These are phyloP conservation scores for Trachelus troglodyta DNA, from an alignment of 2,888 invertebrate species.

Conservation along the genomic window DNA sequence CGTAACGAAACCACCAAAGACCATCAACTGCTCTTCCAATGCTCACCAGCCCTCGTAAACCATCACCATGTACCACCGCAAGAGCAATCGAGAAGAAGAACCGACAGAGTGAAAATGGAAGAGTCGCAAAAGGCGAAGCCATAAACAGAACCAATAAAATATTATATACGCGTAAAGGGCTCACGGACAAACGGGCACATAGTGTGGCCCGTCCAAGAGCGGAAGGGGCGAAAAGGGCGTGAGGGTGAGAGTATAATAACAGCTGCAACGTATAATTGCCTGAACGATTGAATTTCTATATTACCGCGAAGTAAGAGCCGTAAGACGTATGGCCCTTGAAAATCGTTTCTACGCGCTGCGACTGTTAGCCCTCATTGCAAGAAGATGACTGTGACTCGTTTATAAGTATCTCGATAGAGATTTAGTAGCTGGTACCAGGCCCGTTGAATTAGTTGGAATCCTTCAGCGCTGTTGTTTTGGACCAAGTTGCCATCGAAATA, in stretches of 20 bases:
- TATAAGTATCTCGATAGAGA: background rate
- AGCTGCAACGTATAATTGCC: slow-evolving; percentile 62
- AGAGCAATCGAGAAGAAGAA: background rate
- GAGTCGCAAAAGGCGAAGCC: slow-evolving; percentile 37
- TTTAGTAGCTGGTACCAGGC: background rate
- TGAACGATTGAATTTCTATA: slow-evolving; percentile 65
- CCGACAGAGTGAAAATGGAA: background rate
- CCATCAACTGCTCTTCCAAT: background rate
- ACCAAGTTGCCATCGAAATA: background rate
- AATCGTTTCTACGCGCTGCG: slow-evolving; percentile 21
- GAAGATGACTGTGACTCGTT: background rate
- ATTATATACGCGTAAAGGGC: slow-evolving; percentile 47
- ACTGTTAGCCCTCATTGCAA: slow-evolving; percentile 19
- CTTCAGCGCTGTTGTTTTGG: background rate
- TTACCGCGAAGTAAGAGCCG: slow-evolving; percentile 49
- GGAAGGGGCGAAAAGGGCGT: slow-evolving; percentile 2
- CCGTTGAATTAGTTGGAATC: background rate
- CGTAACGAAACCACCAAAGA: background rate
- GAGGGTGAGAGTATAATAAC: slow-evolving; percentile 53
- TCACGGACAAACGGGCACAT: slow-evolving; percentile 20
- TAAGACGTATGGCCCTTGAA: slow-evolving; percentile 28
- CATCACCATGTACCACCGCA: background rate
- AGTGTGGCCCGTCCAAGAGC: slow-evolving; percentile 7
- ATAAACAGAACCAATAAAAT: slow-evolving; percentile 65
- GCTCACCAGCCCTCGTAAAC: background rate